phyloP scores from a whole-genome alignment of 2,888 invertebrate species.

The Xestia ashworthii region DNA sequence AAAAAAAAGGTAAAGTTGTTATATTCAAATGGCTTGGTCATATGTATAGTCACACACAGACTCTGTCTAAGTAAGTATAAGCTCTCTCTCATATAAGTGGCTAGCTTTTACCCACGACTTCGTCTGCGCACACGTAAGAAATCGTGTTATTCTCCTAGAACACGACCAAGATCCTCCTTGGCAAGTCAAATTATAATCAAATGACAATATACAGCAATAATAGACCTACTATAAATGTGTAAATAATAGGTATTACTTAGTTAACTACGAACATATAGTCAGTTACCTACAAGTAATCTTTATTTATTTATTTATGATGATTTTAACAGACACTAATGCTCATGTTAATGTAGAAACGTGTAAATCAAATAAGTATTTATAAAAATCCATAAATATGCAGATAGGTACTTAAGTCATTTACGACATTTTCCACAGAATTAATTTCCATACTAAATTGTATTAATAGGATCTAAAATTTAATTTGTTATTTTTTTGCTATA shows the following conservation, averaged over 20 bases:
- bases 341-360: conserved; percentile 38
- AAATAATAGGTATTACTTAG: background rate
- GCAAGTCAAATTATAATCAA: background rate
- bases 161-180: no score
- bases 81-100: background rate
- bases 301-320: conserved; percentile 40
- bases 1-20: no score
- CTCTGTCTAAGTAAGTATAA: background rate
- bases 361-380: conserved; percentile 43
- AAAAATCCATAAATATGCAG: conserved; percentile 33
- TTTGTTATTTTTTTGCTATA: conserved; percentile 11
- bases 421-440: conserved; percentile 44
- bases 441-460: conserved; percentile 42
- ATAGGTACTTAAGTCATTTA: conserved; percentile 12
- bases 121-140: background rate
- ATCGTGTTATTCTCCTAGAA: no score
- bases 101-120: background rate
- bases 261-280: conserved; percentile 1
- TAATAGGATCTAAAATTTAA: background rate
- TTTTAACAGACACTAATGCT: conserved; percentile 38
- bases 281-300: background rate
- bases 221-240: background rate
- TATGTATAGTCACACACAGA: background rate
- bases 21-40: background rate
- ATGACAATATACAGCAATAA: conserved; percentile 4